Conservation (phyloP, 2,113 vertebrate species). For the Porphyrio hochstetteri region DNA sequence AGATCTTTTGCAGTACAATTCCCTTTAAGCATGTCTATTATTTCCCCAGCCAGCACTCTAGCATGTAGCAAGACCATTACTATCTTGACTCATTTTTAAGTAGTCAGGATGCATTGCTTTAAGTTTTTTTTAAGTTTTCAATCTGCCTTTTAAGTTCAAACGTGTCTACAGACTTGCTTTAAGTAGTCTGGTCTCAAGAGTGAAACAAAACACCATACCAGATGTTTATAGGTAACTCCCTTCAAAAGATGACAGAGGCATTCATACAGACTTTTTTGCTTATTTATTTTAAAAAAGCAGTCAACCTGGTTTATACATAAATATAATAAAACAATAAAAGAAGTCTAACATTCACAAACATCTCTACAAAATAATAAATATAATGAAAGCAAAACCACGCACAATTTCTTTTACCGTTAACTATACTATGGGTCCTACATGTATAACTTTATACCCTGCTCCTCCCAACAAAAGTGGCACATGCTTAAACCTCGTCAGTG, state of each 20-base stretch:
- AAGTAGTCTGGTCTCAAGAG: conserved; percentile 15
- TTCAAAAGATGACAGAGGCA: conserved; percentile 86
- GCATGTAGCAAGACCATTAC: not conserved
- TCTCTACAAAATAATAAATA: conserved; percentile 86
- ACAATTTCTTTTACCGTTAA: conserved; percentile 32
- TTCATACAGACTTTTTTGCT: conserved; percentile 79
- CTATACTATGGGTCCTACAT: conserved; percentile 65
- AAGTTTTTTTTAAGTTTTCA: not conserved
- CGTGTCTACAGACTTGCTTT: conserved; percentile 22
- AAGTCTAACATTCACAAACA: conserved; percentile 79
- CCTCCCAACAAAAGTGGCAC: conserved; percentile 63
- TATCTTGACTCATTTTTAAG: not conserved
- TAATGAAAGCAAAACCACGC: conserved; percentile 71
- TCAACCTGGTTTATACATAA: conserved; percentile 82
- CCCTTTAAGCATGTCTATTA: not conserved
- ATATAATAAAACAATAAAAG: conserved; percentile 76
- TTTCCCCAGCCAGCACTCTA: not conserved
- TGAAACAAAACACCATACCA: conserved; percentile 1
- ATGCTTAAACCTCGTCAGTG: conserved; percentile 9
- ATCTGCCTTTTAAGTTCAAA: not conserved
- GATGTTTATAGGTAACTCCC: conserved; percentile 47
- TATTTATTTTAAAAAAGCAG: conserved; percentile 83
- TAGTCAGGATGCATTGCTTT: not conserved
- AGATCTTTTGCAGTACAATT: not conserved
- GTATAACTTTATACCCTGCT: conserved; percentile 69